Evolutionary conservation across 2,113 vertebrate genomes (phyloP).

Genomic region (Nerophis ophidion): DNA sequence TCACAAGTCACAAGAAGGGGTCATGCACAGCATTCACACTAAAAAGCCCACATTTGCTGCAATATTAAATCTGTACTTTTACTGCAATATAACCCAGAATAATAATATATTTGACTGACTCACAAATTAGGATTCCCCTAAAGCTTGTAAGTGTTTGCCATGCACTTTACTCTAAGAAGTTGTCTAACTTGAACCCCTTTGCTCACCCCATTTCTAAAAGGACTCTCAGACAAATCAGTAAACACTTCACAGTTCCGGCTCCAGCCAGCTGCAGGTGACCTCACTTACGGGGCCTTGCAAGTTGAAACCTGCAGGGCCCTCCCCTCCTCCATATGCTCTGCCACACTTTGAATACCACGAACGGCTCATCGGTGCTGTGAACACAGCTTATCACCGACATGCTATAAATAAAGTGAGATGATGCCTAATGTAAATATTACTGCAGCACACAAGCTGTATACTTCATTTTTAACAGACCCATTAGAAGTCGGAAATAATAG

Average conservation of each 20-base stretch:
- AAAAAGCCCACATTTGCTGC: slow-evolving; percentile 1
- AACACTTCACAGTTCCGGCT: slow-evolving; percentile 53
- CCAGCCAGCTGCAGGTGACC: slow-evolving; percentile 26
- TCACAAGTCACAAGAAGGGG: slow-evolving; percentile 15
- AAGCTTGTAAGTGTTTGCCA: neutral
- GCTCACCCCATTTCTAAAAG: slow-evolving; percentile 27
- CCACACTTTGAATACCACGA: slow-evolving; percentile 31
- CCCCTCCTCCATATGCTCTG: neutral
- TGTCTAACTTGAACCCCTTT: slow-evolving; percentile 13
- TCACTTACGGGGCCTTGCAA: slow-evolving; percentile 16
- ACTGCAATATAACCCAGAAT: neutral
- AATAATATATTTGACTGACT: neutral
- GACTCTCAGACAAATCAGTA: slow-evolving; percentile 39
- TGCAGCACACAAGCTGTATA: slow-evolving; percentile 1
- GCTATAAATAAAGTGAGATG: slow-evolving; percentile 46
- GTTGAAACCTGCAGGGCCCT: slow-evolving; percentile 43
- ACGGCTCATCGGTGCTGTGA: slow-evolving; percentile 22
- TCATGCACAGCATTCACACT: slow-evolving; percentile 1
- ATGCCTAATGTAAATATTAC: slow-evolving; percentile 37
- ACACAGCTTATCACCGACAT: slow-evolving; percentile 31
- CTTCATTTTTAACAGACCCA: neutral
- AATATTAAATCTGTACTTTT: neutral
- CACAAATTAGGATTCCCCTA: neutral
- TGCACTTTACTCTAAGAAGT: neutral
- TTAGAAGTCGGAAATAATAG: neutral